Percentiles rank a stretch among this genome's conserved stretches.
Conservation (phyloP, 2,888 invertebrate genomes). For the Ochropleura plecta region DNA sequence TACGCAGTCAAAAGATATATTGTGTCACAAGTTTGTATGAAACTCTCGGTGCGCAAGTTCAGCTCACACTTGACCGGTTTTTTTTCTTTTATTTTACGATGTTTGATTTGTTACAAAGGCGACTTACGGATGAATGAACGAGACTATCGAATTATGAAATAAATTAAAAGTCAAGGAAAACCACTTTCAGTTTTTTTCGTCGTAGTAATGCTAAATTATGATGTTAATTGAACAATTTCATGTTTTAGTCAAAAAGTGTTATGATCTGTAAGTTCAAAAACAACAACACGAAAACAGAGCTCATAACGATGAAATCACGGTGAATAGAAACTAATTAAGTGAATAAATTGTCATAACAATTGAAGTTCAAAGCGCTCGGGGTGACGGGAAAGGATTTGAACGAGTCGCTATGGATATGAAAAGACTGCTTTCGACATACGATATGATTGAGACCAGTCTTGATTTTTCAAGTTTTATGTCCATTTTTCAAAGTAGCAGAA, state of each 20-base stretch:
- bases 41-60: no score
- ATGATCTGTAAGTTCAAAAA: conserved; percentile 14
- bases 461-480: background rate
- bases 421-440: conserved; percentile 7
- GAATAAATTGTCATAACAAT: conserved; percentile 49
- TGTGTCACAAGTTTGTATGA: no score
- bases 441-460: background rate
- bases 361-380: conserved; percentile 37
- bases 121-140: no score
- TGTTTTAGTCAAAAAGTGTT: conserved; percentile 8
- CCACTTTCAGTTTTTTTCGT: background rate
- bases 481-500: background rate
- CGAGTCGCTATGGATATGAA: conserved; percentile 8
- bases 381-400: conserved; percentile 18
- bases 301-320: conserved; percentile 22
- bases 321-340: conserved; percentile 50
- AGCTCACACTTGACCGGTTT: no score
- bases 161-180: no score
- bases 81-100: no score
- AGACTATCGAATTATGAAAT: no score
- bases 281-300: conserved; percentile 29
- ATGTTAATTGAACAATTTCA: background rate
- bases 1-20: no score
- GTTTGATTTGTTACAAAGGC: no score
- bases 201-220: background rate